Percentiles rank a stretch among this genome's conserved stretches.
Evolutionary conservation across 2,888 invertebrate species (phyloP).

Genomic region (Sinohyriopsis cumingii): DNA sequence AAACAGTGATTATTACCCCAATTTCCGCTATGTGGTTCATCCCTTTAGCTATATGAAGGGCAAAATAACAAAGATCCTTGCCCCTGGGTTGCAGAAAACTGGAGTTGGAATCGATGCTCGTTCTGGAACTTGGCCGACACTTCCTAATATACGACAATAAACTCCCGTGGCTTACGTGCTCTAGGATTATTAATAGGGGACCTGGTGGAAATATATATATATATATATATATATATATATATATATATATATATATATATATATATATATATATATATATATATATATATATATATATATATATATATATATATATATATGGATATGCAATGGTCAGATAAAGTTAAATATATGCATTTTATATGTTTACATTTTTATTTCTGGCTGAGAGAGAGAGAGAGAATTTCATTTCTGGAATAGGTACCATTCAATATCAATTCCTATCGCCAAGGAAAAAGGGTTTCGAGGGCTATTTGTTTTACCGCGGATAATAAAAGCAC

Average conservation of each 20-base stretch:
- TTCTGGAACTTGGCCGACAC: constrained; percentile 76
- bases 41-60: constrained; percentile 90
- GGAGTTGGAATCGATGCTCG: constrained; percentile 16
- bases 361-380: no score
- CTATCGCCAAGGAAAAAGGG: no score
- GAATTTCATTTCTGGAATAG: no score
- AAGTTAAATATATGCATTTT: no score
- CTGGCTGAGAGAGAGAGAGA: no score
- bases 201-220: constrained; percentile 76
- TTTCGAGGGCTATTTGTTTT: no score
- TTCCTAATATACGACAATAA: constrained; percentile 89
- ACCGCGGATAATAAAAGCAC: no score
- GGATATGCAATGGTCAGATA: no score
- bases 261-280: not conserved
- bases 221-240: not conserved
- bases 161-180: constrained; percentile 90
- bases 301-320: not conserved
- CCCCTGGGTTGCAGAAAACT: constrained; percentile 37
- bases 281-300: not conserved
- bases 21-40: constrained; percentile 89
- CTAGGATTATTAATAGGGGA: constrained; percentile 93
- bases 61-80: constrained; percentile 78
- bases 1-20: constrained; percentile 77
- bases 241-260: not conserved
- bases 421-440: no score